A percentile compares a stretch with the other conserved stretches of the same genome.
Conservation (phyloP, 1,140 invertebrate species). For the Zophobas atratus region DNA sequence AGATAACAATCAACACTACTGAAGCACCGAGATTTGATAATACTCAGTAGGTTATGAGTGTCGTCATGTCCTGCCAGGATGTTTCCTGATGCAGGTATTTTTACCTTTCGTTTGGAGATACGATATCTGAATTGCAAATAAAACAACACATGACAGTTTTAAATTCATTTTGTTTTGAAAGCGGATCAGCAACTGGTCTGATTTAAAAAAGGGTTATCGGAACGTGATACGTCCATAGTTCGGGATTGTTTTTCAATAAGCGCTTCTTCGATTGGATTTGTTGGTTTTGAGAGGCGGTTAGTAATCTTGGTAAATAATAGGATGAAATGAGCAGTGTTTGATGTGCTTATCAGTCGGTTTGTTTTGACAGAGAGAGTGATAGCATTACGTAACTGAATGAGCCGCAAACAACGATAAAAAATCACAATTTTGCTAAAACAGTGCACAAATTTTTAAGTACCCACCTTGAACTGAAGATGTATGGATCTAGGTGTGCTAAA, state of each 20-base stretch:
- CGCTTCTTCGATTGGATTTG: background rate
- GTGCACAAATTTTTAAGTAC: too few species aligned
- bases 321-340: background rate
- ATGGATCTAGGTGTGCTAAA: too few species aligned
- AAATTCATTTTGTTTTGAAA: slow-evolving; percentile 14
- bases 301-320: background rate
- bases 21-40: background rate
- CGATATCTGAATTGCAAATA: slow-evolving; percentile 27
- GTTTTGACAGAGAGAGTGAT: too few species aligned
- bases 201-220: slow-evolving; percentile 18
- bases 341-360: background rate
- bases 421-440: too few species aligned
- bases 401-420: too few species aligned
- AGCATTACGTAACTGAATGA: too few species aligned
- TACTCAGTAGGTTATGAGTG: background rate
- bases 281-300: background rate
- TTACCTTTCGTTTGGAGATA: slow-evolving; percentile 18
- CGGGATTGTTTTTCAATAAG: background rate
- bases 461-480: too few species aligned
- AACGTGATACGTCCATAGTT: slow-evolving; percentile 8
- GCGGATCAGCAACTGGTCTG: background rate
- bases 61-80: background rate
- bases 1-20: slow-evolving; percentile 14
- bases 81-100: background rate
- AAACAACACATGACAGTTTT: slow-evolving; percentile 13